These are phyloP conservation scores for Danaus plexippus DNA, from an alignment of 1,140 invertebrate genomes.

Conservation along the genomic window DNA sequence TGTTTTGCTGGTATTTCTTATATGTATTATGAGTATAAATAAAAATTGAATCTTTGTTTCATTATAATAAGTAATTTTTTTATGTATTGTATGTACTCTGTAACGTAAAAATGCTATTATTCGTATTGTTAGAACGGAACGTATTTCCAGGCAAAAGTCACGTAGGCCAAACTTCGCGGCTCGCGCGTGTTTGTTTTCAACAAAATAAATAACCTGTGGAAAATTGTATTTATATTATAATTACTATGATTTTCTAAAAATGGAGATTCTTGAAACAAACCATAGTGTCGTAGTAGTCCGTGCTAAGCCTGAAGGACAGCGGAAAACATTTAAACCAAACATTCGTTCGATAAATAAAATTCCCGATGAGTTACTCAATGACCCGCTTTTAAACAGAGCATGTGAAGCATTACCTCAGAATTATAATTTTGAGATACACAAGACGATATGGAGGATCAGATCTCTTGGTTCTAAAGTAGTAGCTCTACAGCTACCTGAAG, in stretches of 20 bases:
- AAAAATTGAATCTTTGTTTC: too few species aligned
- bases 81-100: too few species aligned
- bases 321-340: conserved; percentile 83
- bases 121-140: conserved; percentile 17
- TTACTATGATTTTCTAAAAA: conserved; percentile 30
- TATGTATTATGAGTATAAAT: too few species aligned
- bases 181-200: conserved; percentile 54
- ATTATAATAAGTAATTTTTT: too few species aligned
- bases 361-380: conserved; percentile 86
- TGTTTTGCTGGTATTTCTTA: too few species aligned
- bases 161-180: conserved; percentile 42
- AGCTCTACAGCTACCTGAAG: conserved; percentile 98
- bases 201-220: conserved; percentile 39
- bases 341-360: conserved; percentile 82
- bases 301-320: conserved; percentile 82
- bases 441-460: conserved; percentile 96
- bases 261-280: conserved; percentile 46
- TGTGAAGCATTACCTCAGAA: conserved; percentile 87
- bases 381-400: conserved; percentile 82
- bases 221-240: conserved; percentile 5
- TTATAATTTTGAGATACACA: conserved; percentile 99
- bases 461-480: conserved; percentile 88
- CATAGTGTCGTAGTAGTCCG: conserved; percentile 76
- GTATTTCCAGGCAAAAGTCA: conserved; percentile 52
- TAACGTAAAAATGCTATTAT: too few species aligned